phyloP scores from a whole-genome alignment of 1,140 invertebrate genomes.

The Leucophenga varia region DNA sequence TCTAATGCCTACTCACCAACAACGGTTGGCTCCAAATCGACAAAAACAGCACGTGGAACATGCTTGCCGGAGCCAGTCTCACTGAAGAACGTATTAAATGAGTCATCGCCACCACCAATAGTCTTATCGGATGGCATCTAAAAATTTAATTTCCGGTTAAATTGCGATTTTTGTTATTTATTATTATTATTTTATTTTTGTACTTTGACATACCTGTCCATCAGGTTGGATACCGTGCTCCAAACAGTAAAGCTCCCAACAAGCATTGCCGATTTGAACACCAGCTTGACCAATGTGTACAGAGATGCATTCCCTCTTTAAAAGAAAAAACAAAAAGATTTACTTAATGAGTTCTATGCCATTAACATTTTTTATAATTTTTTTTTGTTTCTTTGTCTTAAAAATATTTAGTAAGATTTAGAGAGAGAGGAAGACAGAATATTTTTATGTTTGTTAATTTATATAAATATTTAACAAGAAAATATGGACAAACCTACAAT shows the following conservation, averaged over 20 bases:
- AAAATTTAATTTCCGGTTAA: no score
- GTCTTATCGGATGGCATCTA: conserved; percentile 75
- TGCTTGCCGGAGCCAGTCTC: conserved; percentile 76
- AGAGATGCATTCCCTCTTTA: conserved; percentile 80
- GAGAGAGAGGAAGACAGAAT: neutral
- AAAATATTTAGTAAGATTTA: conserved; percentile 3
- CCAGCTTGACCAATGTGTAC: conserved; percentile 88
- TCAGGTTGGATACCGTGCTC: conserved; percentile 90
- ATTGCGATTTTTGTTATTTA: no score
- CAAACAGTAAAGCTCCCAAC: conserved; percentile 85
- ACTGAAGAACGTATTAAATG: conserved; percentile 82
- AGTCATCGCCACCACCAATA: conserved; percentile 70
- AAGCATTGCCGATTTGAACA: conserved; percentile 86
- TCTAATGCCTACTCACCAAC: conserved; percentile 59
- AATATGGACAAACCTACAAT: neutral
- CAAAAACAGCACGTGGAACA: conserved; percentile 69
- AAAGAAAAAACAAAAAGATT: conserved; percentile 23
- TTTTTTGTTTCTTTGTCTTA: conserved; percentile 2
- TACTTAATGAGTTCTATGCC: neutral
- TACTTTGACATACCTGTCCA: conserved; percentile 61
- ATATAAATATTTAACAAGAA: neutral
- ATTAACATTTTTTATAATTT: neutral
- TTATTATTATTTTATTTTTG: neutral
- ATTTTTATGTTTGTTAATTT: neutral
- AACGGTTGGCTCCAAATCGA: conserved; percentile 75